Base-by-base conservation (phyloP, 2,888 invertebrate genomes). In the Chrysopilus asiliformis region DNA sequence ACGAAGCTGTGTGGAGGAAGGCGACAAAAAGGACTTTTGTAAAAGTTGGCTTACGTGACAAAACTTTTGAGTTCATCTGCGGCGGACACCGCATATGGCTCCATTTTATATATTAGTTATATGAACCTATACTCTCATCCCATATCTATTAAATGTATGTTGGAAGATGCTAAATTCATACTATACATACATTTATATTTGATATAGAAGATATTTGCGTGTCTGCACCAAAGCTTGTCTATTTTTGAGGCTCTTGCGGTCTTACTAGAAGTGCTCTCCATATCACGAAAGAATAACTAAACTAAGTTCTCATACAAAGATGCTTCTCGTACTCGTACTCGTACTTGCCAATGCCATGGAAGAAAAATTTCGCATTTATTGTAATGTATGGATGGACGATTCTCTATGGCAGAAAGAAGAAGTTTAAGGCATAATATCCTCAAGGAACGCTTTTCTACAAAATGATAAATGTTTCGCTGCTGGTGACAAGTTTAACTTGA, bases 61-160 rank as follows among this genome's bases (percentile, higher is more conserved):
- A 10, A 31, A 31, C 16, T 31, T 18, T 31, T n/a, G 31, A 31
- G 31, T 31, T 31, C 31, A 31, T 31, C 17, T 16, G n/a, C n/a
- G n/a, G n/a, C n/a, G n/a, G n/a, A n/a, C n/a, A n/a, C n/a, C n/a
- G n/a, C n/a, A n/a, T n/a, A n/a, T n/a, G n/a, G n/a, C n/a, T n/a
- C n/a, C n/a, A n/a, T n/a, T n/a, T n/a, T n/a, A n/a, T n/a, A n/a
- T n/a, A n/a, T n/a, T n/a, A n/a, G n/a, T n/a, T n/a, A n/a, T n/a
- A n/a, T n/a, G n/a, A n/a, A n/a, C n/a, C n/a, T n/a, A n/a, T n/a
- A n/a, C n/a, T n/a, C n/a, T n/a, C n/a, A n/a, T n/a, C n/a, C n/a
- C n/a, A n/a, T n/a, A n/a, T n/a, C n/a, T n/a, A n/a, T n/a, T n/a
- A n/a, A n/a, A n/a, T n/a, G n/a, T n/a, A n/a, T n/a, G n/a, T n/a